Percentiles rank a stretch among this genome's conserved stretches.
phyloP scores from a whole-genome alignment of 2,113 vertebrate species.

The Prochilodus magdalenae region DNA sequence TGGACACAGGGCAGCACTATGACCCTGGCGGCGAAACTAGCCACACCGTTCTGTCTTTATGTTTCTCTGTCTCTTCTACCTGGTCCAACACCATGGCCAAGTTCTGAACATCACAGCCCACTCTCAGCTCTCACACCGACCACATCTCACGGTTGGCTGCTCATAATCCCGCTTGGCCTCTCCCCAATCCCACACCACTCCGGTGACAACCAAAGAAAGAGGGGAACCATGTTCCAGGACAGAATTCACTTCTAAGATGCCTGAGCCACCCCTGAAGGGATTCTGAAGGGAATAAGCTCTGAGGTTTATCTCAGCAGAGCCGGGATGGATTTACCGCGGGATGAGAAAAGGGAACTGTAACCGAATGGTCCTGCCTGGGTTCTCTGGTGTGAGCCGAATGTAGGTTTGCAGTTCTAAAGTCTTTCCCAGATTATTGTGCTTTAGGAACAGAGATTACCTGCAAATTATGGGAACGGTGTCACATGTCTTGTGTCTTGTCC shows the following conservation, averaged over 20 bases:
- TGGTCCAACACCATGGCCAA: neutral
- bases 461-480: neutral
- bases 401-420: neutral
- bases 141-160: conserved; percentile 69
- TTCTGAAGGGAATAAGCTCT: conserved; percentile 36
- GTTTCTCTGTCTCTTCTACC: conserved; percentile 31
- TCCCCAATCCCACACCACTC: conserved; percentile 46
- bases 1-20: conserved; percentile 10
- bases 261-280: conserved; percentile 37
- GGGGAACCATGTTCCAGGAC: conserved; percentile 23
- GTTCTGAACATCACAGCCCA: conserved; percentile 9
- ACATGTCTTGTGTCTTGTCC: too few relatives aligned
- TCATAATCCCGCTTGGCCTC: conserved; percentile 60
- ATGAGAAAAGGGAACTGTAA: neutral
- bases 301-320: conserved; percentile 44
- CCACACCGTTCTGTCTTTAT: conserved; percentile 5
- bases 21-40: neutral
- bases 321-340: conserved; percentile 26
- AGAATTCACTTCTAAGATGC: conserved; percentile 29
- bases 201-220: conserved; percentile 52
- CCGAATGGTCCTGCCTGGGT: neutral
- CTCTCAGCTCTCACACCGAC: conserved; percentile 49
- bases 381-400: neutral
- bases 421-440: neutral
- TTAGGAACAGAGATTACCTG: neutral